Base-by-base conservation (phyloP, 1,140 invertebrate genomes). In the Rhagoletis pomonella region DNA sequence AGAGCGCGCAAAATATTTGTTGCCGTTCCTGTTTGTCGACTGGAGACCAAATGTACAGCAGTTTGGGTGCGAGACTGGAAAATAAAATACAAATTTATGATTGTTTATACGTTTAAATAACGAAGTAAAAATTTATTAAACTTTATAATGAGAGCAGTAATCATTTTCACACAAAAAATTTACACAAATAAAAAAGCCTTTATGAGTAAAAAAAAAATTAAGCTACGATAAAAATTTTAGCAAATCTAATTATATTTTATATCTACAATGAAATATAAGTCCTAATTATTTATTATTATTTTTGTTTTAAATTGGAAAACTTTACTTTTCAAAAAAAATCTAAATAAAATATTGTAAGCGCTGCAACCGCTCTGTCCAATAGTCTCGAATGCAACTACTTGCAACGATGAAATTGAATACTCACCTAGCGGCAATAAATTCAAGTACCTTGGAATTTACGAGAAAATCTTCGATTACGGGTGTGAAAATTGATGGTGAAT, bases 11-110 rank as follows among this genome's bases (percentile, higher is more conserved):
- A 94, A 89, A 98, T 97, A 86, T 96, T 96, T n/a, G 98, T 97
- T 0, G 97, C 97, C 44, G 97, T 97, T 42, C 97, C 98, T 1
- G 97, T 97, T 92, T 97, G 96, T 90, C 98, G 95, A 69, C 96
- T 97, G 84, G 97, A 97, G 55, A 98, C 97, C 92, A 99, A 94
- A 94, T 99, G 98, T 6, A 99, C 95, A 10, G 98, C 97, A 3
- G 97, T 97, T 93, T 99, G 98, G 91, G 97, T 95, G 77, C 95
- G 95, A 89, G 95, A 95, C 96, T 97, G 89, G 73, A 89, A 89
- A 29, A 29, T 29, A 29, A 29, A 29, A 29, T 29, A 29, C 29
- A 29, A 29, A 29, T 29, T 29, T 29, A 29, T 29, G 29, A 29
- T 29, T 29, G 0, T 29, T 1, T 29, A 29, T 29, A 29, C 1